phyloP scores from a whole-genome alignment of 2,113 vertebrate species.

The Rutilus rutilus region DNA sequence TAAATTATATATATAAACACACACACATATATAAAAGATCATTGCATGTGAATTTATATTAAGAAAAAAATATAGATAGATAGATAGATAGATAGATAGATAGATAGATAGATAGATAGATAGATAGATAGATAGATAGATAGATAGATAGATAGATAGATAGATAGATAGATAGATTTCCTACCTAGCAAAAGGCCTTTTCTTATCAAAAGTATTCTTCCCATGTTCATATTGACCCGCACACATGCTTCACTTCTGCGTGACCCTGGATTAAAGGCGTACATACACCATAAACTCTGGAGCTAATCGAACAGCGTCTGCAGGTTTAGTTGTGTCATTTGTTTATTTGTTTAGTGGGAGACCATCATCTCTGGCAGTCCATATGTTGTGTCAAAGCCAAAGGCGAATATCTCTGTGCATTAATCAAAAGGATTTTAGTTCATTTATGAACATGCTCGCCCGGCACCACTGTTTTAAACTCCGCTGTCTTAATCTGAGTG shows the following conservation, averaged over 20 bases:
- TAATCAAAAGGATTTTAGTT: constrained; percentile 75
- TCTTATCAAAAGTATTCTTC: neutral
- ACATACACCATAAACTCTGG: neutral
- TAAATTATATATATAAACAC: neutral
- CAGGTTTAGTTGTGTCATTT: constrained; percentile 26
- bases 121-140: neutral
- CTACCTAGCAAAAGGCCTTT: neutral
- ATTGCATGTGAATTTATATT: no score
- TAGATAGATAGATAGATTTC: neutral
- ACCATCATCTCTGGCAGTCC: constrained; percentile 49
- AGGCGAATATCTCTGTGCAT: constrained; percentile 75
- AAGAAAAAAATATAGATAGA: no score
- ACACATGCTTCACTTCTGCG: constrained; percentile 9
- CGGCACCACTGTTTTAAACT: neutral
- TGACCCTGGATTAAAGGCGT: constrained; percentile 42
- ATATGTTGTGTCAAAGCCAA: constrained; percentile 72
- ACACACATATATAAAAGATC: no score
- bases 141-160: neutral
- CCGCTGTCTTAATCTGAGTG: constrained; percentile 52
- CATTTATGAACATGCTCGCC: constrained; percentile 72
- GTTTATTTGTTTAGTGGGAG: constrained; percentile 52
- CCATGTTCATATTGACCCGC: neutral
- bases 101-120: neutral
- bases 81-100: no score
- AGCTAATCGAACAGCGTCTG: constrained; percentile 39